Base-by-base conservation (phyloP, 2,797 vertebrate genomes). In the Myoxocephalus aenaeus region DNA sequence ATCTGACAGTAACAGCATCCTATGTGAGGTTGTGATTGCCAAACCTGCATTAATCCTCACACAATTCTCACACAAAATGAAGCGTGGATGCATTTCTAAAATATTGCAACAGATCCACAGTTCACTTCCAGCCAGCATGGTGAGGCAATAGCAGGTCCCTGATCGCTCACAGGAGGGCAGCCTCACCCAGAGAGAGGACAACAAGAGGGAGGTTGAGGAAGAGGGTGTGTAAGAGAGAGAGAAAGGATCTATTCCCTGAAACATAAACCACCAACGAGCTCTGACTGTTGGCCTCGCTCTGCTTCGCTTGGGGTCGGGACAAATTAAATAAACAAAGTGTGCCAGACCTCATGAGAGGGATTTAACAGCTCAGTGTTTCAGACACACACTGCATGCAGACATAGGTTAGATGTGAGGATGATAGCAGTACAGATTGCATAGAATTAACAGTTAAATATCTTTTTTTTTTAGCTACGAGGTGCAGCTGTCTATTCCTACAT, bases 111-210 rank as follows among this genome's bases (percentile, higher is more conserved):
- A 34, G 65, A 78, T 61, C 77, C 38, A 44, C 56, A 61, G 77
- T 61, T 83, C 68, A 67, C 48, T 51, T 65, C 69, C 64, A 75
- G 66, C 76, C 48, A 57, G 75, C 6, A 58, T 70, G 68, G 68
- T 18, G 79, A 69, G 40, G 73, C 68, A 42, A 56, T 65, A 65
- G 82, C 80, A 85, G 68, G 58, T 81, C 73, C 70, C 79, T 36
- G 80, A 84, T 74, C 17, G 40, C 75, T 84, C 88, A 90, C 85
- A 79, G 66, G 90, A 82, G 83, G 86, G 90, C 88, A 84, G 73
- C 73, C 70, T 89, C 85, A 70, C 63, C 77, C 83, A 81, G 72
- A 83, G 72, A 79, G 75, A 62, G 50, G 34, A 22, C 11, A 17
- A 22, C 25, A 50, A 67, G 62, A 69, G 53, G 42, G 22, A 54